A percentile compares a stretch with the other conserved stretches of the same genome.
phyloP scores from a whole-genome alignment of 2,888 invertebrate species.

The Eristalis intricaria region DNA sequence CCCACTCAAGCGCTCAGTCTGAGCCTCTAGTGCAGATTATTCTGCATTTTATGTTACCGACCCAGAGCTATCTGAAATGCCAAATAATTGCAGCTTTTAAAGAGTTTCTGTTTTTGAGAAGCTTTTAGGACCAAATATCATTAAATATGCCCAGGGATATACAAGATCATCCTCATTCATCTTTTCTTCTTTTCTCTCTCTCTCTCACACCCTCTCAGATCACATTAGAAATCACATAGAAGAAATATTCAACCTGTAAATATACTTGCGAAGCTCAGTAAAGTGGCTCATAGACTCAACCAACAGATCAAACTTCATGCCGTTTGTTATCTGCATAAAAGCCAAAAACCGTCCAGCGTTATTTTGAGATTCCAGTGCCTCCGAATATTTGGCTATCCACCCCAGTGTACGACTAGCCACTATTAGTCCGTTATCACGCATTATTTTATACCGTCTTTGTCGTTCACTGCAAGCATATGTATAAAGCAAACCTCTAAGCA shows the following conservation, averaged over 20 bases:
- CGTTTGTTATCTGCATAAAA: constrained; percentile 89
- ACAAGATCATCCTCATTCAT: too few relatives aligned
- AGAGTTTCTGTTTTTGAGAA: too few relatives aligned
- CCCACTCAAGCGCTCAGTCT: too few relatives aligned
- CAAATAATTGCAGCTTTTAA: too few relatives aligned
- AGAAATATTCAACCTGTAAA: constrained; percentile 81
- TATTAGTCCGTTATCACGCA: constrained; percentile 90
- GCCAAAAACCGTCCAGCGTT: constrained; percentile 83
- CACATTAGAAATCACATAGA: neutral
- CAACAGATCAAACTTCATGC: constrained; percentile 88
- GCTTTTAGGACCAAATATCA: too few relatives aligned
- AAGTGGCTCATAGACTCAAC: constrained; percentile 89
- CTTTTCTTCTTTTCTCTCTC: neutral
- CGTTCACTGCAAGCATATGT: constrained; percentile 83
- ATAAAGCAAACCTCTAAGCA: constrained; percentile 15
- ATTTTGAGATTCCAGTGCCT: constrained; percentile 83
- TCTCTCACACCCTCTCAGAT: neutral
- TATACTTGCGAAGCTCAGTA: constrained; percentile 85
- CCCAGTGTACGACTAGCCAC: constrained; percentile 86
- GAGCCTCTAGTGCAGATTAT: too few relatives aligned
- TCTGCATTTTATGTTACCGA: too few relatives aligned
- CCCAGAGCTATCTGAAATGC: too few relatives aligned
- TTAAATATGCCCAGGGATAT: too few relatives aligned
- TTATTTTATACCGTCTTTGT: constrained; percentile 86
- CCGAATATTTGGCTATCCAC: constrained; percentile 87